These are phyloP conservation scores for Sciurus niger DNA, from an alignment of 2,113 vertebrate species.

Conservation along the genomic window DNA sequence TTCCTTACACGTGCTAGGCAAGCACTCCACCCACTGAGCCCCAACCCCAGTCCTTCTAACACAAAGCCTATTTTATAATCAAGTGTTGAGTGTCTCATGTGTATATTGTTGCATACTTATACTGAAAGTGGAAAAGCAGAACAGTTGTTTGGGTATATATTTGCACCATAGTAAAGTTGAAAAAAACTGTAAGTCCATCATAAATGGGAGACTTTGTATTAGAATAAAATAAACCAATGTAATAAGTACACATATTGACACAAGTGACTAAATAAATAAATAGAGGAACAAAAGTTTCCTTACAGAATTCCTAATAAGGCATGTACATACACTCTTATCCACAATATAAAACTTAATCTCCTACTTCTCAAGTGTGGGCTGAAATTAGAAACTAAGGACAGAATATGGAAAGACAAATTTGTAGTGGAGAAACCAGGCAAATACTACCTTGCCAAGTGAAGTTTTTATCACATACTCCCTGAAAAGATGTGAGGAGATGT, in stretches of 20 bases:
- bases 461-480: background rate
- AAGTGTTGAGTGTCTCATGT: background rate
- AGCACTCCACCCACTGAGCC: no score
- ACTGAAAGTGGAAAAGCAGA: background rate
- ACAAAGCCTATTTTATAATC: background rate
- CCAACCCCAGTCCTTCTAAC: background rate
- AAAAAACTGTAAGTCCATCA: background rate
- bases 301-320: background rate
- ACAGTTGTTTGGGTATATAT: background rate
- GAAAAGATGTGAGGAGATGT: background rate
- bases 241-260: background rate
- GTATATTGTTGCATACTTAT: background rate
- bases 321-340: background rate
- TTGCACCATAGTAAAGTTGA: background rate
- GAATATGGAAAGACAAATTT: constrained; percentile 16
- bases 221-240: background rate
- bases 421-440: background rate
- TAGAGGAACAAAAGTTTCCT: background rate
- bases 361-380: background rate
- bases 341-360: constrained; percentile 8
- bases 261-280: constrained; percentile 12
- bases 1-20: no score
- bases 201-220: background rate
- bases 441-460: background rate
- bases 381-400: constrained; percentile 31